Percentiles rank a stretch among this genome's conserved stretches.
These are phyloP conservation scores for Cantharis flavilabris DNA, from an alignment of 2,888 invertebrate species.

Conservation along the genomic window DNA sequence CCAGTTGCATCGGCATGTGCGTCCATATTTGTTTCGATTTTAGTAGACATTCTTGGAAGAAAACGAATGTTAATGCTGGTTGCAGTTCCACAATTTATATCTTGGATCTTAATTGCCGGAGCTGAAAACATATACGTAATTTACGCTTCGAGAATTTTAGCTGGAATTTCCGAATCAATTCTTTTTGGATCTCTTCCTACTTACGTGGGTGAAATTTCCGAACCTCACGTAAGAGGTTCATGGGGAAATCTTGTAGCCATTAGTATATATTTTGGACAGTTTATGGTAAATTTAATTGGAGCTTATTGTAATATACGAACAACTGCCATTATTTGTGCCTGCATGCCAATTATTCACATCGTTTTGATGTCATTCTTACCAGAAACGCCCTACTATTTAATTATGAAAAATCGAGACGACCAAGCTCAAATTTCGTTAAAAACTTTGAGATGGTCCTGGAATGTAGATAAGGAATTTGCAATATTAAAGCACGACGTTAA, in stretches of 20 bases:
- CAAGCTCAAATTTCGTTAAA: slow-evolving; percentile 41
- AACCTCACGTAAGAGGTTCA: slow-evolving; percentile 43
- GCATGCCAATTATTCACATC: slow-evolving; percentile 62
- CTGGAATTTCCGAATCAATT: slow-evolving; percentile 42
- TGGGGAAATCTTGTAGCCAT: slow-evolving; percentile 45
- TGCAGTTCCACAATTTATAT: slow-evolving; percentile 41
- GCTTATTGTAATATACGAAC: slow-evolving; percentile 59
- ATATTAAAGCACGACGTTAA: slow-evolving; percentile 42
- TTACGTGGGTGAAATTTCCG: slow-evolving; percentile 46
- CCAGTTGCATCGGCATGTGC: slow-evolving; percentile 40
- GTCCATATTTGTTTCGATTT: slow-evolving; percentile 38
- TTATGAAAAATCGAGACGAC: slow-evolving; percentile 40
- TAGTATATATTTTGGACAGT: slow-evolving; percentile 39
- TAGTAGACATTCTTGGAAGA: slow-evolving; percentile 45
- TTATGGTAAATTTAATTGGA: slow-evolving; percentile 58
- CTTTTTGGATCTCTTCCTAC: slow-evolving; percentile 42
- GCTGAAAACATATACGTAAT: slow-evolving; percentile 41
- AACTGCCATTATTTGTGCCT: slow-evolving; percentile 61
- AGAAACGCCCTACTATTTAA: slow-evolving; percentile 56
- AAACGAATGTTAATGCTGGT: slow-evolving; percentile 42
- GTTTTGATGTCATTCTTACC: slow-evolving; percentile 63
- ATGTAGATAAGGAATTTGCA: slow-evolving; percentile 41
- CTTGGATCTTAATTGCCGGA: slow-evolving; percentile 39
- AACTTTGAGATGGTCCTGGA: slow-evolving; percentile 35
- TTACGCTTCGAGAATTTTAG: slow-evolving; percentile 42